phyloP scores from a whole-genome alignment of 2,888 invertebrate genomes.

The Dolichopus griseipennis region DNA sequence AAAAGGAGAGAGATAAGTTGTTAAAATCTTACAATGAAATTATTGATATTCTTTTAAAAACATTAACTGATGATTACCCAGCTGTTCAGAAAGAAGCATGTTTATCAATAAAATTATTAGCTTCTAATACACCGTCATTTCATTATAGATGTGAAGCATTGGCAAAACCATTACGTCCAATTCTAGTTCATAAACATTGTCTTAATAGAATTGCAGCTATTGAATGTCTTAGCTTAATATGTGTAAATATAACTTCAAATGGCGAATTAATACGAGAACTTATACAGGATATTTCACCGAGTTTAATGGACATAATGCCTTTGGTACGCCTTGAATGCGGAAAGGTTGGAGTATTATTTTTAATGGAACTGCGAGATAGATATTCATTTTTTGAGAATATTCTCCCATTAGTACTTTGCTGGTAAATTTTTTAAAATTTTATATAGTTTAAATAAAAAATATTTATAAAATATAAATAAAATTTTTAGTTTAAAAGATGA shows the following conservation, averaged over 20 bases:
- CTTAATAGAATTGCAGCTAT: constrained; percentile 67
- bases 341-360: constrained; percentile 66
- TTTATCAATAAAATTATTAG: constrained; percentile 57
- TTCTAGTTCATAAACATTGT: constrained; percentile 74
- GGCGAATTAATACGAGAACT: constrained; percentile 63
- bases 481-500: constrained; percentile 65
- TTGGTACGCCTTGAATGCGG: constrained; percentile 70
- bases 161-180: constrained; percentile 61
- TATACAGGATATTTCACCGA: constrained; percentile 72
- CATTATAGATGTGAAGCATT: constrained; percentile 65
- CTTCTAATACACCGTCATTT: constrained; percentile 59
- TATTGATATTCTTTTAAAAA: constrained; percentile 60
- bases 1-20: constrained; percentile 37
- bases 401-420: constrained; percentile 74
- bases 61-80: constrained; percentile 68
- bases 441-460: background rate
- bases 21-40: constrained; percentile 48
- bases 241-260: constrained; percentile 53
- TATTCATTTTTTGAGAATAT: constrained; percentile 85
- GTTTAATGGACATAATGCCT: constrained; percentile 76
- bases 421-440: constrained; percentile 44
- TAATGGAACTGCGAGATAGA: constrained; percentile 67
- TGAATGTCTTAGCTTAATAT: constrained; percentile 56
- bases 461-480: background rate
- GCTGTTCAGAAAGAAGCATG: constrained; percentile 73